phyloP scores from a whole-genome alignment of 2,113 vertebrate species.

The Ciconia boyciana region DNA sequence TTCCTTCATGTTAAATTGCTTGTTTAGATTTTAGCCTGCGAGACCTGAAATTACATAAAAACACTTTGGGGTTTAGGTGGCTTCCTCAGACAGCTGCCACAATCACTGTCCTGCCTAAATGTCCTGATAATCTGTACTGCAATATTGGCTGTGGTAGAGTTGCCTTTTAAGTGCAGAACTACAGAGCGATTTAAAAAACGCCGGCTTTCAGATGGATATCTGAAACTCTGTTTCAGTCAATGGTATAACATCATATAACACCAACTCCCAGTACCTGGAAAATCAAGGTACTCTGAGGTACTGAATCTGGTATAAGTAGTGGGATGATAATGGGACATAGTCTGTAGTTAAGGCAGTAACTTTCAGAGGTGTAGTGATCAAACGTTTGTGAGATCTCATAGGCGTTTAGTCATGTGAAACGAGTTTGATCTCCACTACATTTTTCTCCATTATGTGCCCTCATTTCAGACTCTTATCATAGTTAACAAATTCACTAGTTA shows the following conservation, averaged over 20 bases:
- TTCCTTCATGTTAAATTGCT: background rate
- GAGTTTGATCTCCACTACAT: background rate
- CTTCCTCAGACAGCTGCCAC: background rate
- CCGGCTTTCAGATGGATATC: background rate
- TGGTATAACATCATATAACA: background rate
- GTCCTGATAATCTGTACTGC: background rate
- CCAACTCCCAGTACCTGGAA: background rate
- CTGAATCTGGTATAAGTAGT: background rate
- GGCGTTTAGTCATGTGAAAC: background rate
- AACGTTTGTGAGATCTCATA: background rate
- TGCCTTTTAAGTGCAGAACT: background rate
- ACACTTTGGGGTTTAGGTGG: background rate
- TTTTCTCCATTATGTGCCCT: background rate
- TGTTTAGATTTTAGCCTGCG: background rate
- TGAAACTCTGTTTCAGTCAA: background rate
- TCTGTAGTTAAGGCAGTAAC: background rate
- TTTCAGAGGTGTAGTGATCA: background rate
- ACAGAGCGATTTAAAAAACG: accelerated
- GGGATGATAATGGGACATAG: background rate
- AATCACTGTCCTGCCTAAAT: background rate
- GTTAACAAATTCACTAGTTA: background rate
- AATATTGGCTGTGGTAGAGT: background rate
- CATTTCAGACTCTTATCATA: background rate
- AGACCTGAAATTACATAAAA: background rate
- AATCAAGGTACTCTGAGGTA: background rate